Evolutionary conservation across 1,140 invertebrate genomes (phyloP), one percentile per base, ranked within the genome.

Genomic region (Procambarus virginalis): DNA sequence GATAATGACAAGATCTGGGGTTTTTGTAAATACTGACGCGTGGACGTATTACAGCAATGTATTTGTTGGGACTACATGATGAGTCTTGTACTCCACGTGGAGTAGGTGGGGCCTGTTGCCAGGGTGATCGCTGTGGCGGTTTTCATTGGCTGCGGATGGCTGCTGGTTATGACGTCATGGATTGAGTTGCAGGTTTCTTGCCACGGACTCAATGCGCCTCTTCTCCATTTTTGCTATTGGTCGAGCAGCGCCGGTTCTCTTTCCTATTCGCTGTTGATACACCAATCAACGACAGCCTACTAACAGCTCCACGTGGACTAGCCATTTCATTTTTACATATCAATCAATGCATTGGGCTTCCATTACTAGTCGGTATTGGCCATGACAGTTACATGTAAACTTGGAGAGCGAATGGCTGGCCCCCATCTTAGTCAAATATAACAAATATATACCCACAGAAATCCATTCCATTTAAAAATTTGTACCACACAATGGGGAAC

Each of bases 321-420:
- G 34, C 46, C 81, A 84, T 84, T 84, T 84, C 81, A 84, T 84
- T 84, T 84, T 84, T 84, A 84, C 81, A 84, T 84, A 84, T 84
- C 81, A 84, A 84, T 84, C 81, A 84, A 84, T 84, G 81, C 81
- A 84, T 84, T 64, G 81, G 81, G 34, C 81, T 84, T 84, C 64
- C 81, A 84, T 84, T 84, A 84, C 64, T 48, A 70, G 60, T 64
- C 81, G 81, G 34, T 84, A 84, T 84, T 84, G 81, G 81, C 34
- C 81, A 70, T 84, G 81, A 84, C 81, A 70, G 81, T 84, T 84
- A 84, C 81, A 84, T 84, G 81, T 84, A 84, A 84, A 84, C 81
- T 68, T 48, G 64, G 64, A 48, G 64, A 84, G 46, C 64, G 64
- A 51, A 70, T 84, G 64, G 81, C 48, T 48, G 34, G 45, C 81